Evolutionary conservation across 23 tunicate species (phyloP).

Genomic region (Ciona savignyi): DNA sequence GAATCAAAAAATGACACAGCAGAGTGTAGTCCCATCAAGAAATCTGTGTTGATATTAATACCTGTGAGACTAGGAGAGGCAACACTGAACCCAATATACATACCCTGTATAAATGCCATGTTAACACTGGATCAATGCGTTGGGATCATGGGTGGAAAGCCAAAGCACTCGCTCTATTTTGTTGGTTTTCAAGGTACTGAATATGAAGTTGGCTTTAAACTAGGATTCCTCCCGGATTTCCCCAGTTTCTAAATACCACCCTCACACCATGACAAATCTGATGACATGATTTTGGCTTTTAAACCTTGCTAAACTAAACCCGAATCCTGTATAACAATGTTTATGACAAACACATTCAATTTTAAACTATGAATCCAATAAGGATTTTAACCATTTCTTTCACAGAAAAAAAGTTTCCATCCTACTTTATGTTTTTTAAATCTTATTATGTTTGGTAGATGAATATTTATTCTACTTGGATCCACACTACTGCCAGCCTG

Average conservation of each 20-base stretch:
- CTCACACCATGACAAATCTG: too few species aligned
- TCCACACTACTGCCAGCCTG: conserved; percentile 84
- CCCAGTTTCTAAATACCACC: too few species aligned
- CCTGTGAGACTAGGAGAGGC: conserved; percentile 77
- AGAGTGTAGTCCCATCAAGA: neutral
- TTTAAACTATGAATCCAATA: too few species aligned
- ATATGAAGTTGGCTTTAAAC: neutral
- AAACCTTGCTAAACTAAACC: too few species aligned
- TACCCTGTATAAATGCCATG: conserved; percentile 47
- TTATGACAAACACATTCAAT: too few species aligned
- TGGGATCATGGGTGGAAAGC: conserved; percentile 88
- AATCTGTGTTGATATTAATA: conserved; percentile 64
- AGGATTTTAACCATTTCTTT: too few species aligned
- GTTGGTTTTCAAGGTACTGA: conserved; percentile 79
- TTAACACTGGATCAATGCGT: conserved; percentile 32
- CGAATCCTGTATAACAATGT: too few species aligned
- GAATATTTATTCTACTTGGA: conserved; percentile 63
- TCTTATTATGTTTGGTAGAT: too few species aligned
- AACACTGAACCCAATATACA: conserved; percentile 42
- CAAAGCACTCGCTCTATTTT: conserved; percentile 80
- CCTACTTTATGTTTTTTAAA: too few species aligned
- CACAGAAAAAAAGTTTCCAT: too few species aligned
- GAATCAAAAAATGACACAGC: neutral
- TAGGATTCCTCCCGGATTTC: too few species aligned
- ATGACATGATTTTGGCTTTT: too few species aligned